Evolutionary conservation across 2,113 vertebrate genomes (phyloP).

Genomic region (Acrocephalus arundinaceus): DNA sequence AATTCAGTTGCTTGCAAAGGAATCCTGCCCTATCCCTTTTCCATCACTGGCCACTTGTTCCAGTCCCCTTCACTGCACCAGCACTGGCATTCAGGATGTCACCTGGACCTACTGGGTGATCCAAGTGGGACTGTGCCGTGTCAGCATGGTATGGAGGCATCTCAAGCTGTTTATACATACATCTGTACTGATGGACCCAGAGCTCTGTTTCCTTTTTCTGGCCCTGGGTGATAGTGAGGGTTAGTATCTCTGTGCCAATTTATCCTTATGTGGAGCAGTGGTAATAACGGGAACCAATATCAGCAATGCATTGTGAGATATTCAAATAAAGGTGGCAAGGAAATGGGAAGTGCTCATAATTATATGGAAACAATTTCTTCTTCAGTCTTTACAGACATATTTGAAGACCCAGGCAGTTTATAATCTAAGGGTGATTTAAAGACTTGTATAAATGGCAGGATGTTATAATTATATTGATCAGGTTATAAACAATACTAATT

Average conservation of each 20-base stretch:
- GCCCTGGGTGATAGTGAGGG: neutral
- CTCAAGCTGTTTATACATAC: neutral
- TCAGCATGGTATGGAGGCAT: neutral
- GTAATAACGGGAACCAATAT: neutral
- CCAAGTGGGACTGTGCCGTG: rapidly evolving
- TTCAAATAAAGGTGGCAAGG: neutral
- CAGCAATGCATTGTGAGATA: neutral
- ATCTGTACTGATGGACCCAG: neutral
- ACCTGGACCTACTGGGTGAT: neutral
- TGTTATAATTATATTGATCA: neutral
- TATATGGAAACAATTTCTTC: neutral
- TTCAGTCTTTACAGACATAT: neutral
- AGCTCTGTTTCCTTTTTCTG: neutral
- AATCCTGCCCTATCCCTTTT: neutral
- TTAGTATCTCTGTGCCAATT: neutral
- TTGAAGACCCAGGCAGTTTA: neutral
- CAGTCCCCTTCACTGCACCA: neutral
- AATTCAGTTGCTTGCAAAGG: neutral
- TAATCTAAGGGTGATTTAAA: neutral
- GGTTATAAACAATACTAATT: neutral
- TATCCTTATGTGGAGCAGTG: neutral
- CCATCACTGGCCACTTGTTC: neutral
- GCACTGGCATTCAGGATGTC: neutral
- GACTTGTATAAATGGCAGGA: neutral
- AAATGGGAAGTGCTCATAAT: neutral